Conservation (phyloP, 1,140 invertebrate genomes). For the Frieseomelitta varia region DNA sequence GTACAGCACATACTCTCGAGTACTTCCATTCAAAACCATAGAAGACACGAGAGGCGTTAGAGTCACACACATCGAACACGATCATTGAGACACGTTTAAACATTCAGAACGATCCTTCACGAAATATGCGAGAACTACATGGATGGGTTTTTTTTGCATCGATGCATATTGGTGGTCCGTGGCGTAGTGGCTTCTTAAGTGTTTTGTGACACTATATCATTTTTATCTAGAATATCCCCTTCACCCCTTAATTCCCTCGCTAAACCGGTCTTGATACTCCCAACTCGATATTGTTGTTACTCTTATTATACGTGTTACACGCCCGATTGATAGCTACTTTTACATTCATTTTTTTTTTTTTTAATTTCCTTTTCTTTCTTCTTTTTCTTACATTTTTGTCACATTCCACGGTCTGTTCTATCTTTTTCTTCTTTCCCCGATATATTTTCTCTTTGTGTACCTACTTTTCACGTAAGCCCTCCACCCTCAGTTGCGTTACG, state of each 20-base stretch:
- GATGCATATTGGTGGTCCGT: slow-evolving; percentile 74
- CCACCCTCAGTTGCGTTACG: slow-evolving; percentile 43
- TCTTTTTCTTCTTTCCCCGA: not conserved
- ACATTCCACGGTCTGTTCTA: slow-evolving; percentile 13
- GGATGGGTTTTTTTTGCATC: slow-evolving; percentile 58
- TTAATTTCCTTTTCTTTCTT: slow-evolving; percentile 23
- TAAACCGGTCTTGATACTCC: slow-evolving; percentile 61
- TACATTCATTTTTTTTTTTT: slow-evolving; percentile 2
- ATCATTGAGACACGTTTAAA: not conserved
- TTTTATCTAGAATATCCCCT: slow-evolving; percentile 63
- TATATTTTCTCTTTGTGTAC: slow-evolving; percentile 46
- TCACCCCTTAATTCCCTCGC: slow-evolving; percentile 54
- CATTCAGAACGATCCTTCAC: slow-evolving; percentile 17
- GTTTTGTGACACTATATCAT: slow-evolving; percentile 68
- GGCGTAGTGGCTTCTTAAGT: slow-evolving; percentile 77
- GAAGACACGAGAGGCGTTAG: not conserved
- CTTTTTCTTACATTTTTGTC: not conserved
- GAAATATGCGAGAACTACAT: slow-evolving; percentile 45
- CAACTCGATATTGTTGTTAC: slow-evolving; percentile 54
- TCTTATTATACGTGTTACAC: slow-evolving; percentile 62
- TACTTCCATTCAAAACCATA: not conserved
- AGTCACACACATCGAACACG: slow-evolving; percentile 9
- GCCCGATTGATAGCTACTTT: slow-evolving; percentile 51
- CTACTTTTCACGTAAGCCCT: slow-evolving; percentile 14
- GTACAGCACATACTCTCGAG: not conserved